Conservation (phyloP, 2,888 invertebrate genomes). For the Microctonus aethiopoides region DNA sequence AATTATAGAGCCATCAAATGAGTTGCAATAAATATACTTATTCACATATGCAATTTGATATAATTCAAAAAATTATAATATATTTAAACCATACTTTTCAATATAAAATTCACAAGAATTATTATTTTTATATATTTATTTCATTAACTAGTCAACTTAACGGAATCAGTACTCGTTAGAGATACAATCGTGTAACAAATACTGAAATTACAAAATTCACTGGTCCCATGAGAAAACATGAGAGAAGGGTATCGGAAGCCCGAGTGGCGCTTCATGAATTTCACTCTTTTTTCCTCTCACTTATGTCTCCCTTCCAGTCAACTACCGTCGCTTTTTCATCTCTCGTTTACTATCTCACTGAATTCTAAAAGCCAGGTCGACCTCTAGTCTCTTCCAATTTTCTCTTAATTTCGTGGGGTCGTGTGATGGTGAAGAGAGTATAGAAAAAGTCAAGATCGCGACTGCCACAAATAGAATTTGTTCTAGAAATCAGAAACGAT, state of each 20-base stretch:
- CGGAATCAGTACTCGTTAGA: constrained; percentile 28
- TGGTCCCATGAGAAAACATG: constrained; percentile 32
- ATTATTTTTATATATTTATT: too few relatives aligned
- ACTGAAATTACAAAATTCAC: constrained; percentile 52
- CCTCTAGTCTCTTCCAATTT: constrained; percentile 67
- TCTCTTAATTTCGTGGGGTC: constrained; percentile 67
- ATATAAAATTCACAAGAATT: too few relatives aligned
- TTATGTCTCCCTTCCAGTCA: constrained; percentile 22
- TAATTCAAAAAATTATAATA: background rate
- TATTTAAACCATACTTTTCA: too few relatives aligned
- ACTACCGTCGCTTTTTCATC: constrained; percentile 31
- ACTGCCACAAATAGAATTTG: constrained; percentile 43
- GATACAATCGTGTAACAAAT: constrained; percentile 59
- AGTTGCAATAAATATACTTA: background rate
- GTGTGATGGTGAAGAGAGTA: constrained; percentile 42
- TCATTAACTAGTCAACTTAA: too few relatives aligned
- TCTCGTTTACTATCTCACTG: constrained; percentile 26
- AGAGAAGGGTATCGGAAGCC: constrained; percentile 34
- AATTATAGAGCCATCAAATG: background rate
- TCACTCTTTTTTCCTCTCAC: constrained; percentile 31
- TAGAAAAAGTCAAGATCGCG: constrained; percentile 53
- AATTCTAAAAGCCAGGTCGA: constrained; percentile 25
- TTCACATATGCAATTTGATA: background rate
- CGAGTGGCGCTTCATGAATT: constrained; percentile 26
- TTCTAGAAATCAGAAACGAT: constrained; percentile 28